phyloP scores from a whole-genome alignment of 2,113 vertebrate species.

The Triplophysa siluroides region DNA sequence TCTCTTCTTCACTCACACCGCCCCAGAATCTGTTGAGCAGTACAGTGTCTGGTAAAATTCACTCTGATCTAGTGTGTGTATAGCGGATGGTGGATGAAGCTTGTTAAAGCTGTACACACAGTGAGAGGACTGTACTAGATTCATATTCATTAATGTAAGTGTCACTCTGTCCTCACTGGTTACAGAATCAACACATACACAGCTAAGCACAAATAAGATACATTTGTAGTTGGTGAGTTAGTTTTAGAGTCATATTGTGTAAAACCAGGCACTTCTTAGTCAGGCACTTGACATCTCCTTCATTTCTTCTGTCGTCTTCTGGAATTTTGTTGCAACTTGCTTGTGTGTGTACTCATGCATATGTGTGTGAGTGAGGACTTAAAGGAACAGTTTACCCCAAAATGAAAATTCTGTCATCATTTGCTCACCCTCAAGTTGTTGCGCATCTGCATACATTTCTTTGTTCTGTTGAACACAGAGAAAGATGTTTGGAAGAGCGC shows the following conservation, averaged over 20 bases:
- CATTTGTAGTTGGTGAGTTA: conserved; percentile 13
- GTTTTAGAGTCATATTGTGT: neutral
- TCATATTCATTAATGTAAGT: conserved; percentile 32
- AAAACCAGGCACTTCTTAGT: conserved; percentile 3
- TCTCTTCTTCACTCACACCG: neutral
- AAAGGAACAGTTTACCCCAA: too few relatives aligned
- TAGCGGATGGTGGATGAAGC: conserved; percentile 34
- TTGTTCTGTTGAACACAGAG: too few relatives aligned
- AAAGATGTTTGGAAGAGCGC: too few relatives aligned
- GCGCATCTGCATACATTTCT: too few relatives aligned
- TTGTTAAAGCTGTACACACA: conserved; percentile 32
- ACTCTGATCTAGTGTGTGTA: conserved; percentile 24
- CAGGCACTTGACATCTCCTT: neutral
- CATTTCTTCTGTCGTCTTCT: neutral
- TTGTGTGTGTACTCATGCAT: neutral
- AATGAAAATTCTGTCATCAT: too few relatives aligned
- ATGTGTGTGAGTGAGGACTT: neutral
- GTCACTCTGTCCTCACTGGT: conserved; percentile 20
- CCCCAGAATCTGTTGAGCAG: neutral
- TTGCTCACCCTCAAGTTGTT: too few relatives aligned
- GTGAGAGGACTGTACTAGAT: conserved; percentile 23
- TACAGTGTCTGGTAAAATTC: conserved; percentile 8
- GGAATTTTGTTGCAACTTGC: neutral
- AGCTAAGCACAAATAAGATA: conserved; percentile 6
- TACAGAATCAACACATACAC: conserved; percentile 4